Conservation (phyloP, 2,797 vertebrate species). For the Lacerta viridis region DNA sequence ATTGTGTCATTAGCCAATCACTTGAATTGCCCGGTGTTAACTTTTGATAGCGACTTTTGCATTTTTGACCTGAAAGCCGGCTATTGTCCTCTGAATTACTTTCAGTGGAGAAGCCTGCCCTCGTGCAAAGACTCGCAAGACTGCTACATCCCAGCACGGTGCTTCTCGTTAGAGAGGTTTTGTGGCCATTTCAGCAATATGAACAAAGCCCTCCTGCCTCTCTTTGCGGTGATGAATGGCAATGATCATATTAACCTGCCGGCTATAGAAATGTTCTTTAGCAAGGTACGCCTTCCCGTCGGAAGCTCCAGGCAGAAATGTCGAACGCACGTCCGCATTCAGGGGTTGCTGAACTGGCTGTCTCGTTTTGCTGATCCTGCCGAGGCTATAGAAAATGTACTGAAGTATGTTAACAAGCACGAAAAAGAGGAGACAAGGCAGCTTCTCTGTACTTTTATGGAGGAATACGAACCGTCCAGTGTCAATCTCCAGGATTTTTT, state of each 20-base stretch:
- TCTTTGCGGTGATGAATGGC: conserved; percentile 90
- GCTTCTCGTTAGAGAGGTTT: conserved; percentile 83
- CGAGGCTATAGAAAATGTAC: conserved; percentile 84
- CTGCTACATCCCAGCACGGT: conserved; percentile 84
- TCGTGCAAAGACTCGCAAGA: conserved; percentile 62
- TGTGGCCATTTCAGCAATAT: conserved; percentile 87
- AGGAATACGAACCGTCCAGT: conserved; percentile 85
- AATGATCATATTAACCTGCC: conserved; percentile 88
- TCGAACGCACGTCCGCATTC: conserved; percentile 79
- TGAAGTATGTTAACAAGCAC: conserved; percentile 78
- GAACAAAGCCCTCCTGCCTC: conserved; percentile 85
- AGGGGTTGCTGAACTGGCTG: conserved; percentile 88
- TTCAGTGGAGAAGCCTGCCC: conserved; percentile 88
- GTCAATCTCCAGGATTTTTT: conserved; percentile 87
- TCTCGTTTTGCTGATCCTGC: conserved; percentile 80
- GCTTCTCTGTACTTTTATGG: conserved; percentile 82
- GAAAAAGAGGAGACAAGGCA: conserved; percentile 73
- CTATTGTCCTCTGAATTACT: conserved; percentile 88
- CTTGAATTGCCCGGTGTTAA: conserved; percentile 93
- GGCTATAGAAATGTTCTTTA: conserved; percentile 81
- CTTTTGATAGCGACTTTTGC: conserved; percentile 95
- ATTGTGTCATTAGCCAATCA: conserved; percentile 91
- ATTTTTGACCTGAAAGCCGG: conserved; percentile 92
- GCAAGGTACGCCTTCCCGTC: conserved; percentile 62
- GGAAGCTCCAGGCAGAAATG: conserved; percentile 59